phyloP scores from a whole-genome alignment of 2,888 invertebrate species.

The Caenorhabditis sp. region DNA sequence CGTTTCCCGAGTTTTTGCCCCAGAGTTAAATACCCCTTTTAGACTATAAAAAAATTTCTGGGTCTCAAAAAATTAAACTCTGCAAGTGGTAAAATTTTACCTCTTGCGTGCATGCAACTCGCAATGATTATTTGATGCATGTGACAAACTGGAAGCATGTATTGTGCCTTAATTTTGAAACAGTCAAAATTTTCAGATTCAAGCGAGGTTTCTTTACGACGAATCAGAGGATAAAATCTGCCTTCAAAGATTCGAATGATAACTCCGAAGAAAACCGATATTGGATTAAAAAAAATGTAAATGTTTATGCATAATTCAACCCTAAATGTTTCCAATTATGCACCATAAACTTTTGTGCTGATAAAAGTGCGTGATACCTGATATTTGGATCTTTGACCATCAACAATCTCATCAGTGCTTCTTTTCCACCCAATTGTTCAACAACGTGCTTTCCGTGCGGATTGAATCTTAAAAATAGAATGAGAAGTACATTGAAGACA shows the following conservation, averaged over 20 bases:
- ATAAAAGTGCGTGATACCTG: conserved; percentile 92
- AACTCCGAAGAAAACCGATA: no score
- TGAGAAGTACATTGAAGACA: not conserved
- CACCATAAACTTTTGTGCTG: conserved; percentile 98
- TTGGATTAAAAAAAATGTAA: not conserved
- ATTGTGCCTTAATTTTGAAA: no score
- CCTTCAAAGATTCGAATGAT: not conserved
- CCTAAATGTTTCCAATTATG: conserved; percentile 97
- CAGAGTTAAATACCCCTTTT: no score
- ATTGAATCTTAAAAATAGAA: conserved; percentile 24
- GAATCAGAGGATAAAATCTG: not conserved
- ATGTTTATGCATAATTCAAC: not conserved
- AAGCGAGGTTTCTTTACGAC: not conserved
- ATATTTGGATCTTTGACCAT: conserved; percentile 97
- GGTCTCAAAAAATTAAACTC: no score
- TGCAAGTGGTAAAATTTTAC: no score
- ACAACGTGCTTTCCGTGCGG: conserved; percentile 78
- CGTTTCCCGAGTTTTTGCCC: no score
- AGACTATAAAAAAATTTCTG: no score
- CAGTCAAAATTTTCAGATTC: not conserved
- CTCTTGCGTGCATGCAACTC: no score
- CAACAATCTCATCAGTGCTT: conserved; percentile 93
- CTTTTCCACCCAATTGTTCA: conserved; percentile 95
- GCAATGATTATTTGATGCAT: no score
- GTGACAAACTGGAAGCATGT: no score